Base-by-base conservation (phyloP, 2,113 vertebrate species). In the Anhinga rufa region DNA sequence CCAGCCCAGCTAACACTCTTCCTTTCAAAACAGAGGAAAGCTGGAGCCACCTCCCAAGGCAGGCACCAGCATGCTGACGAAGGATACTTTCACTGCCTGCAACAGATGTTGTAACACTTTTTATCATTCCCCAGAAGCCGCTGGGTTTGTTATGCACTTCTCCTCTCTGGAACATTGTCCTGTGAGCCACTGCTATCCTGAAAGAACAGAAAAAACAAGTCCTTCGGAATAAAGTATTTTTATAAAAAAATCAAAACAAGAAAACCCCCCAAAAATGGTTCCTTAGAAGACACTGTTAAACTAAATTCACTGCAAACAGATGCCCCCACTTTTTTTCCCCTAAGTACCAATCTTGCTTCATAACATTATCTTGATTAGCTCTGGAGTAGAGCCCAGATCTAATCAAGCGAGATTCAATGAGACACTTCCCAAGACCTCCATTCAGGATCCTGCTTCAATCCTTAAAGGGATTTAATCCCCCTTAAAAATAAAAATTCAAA, bases 51-150 rank as follows among this genome's bases (percentile, higher is more conserved):
- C 74, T 69, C 32, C 70, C 2, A 1, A 75, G 71, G 55, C 26
- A 85, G 71, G 49, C 74, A 82, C 32, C 64, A 95, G 44, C 80
- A 75, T 21, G 91, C 40, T 90, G 78, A 90, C 62, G 93, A 98
- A 99, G 98, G 99, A 99, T 99, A 99, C 99, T 99, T 98, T 99
- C 99, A 80, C 98, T 99, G 96, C 99, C 98, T 64, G 99, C 86
- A 86, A 98, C 98, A 72, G 99, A 98, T 4, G 99, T 98, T 32
- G 99, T 99, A n/a, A 99, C 99, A n/a, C 99, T 99, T 97, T 99
- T 99, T 97, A 99, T 99, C 99, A 99, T 99, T 64, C 99, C 99
- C 99, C 99, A 99, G 97, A 99, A 99, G 92, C 99, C 99, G 10
- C 98, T 99, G 42, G 99, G 99, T 86, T 98, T 99, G 98, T 98